phyloP scores from a whole-genome alignment of 2,113 vertebrate genomes.

The Condylura cristata region DNA sequence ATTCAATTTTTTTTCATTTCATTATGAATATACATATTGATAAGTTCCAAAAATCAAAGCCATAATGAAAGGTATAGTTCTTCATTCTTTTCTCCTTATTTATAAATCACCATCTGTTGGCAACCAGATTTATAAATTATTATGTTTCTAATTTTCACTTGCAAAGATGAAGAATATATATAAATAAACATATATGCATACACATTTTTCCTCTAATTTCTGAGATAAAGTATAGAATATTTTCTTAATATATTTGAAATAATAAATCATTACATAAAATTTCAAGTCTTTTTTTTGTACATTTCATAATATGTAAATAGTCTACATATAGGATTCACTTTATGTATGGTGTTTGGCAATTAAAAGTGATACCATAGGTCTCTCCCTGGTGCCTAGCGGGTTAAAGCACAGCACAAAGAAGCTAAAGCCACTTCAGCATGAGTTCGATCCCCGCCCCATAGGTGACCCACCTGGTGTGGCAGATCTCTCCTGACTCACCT shows the following conservation, averaged over 20 bases:
- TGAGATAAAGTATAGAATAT: background rate
- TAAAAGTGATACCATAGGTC: background rate
- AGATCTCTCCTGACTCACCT: too few relatives aligned
- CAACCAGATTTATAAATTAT: background rate
- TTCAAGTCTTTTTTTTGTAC: background rate
- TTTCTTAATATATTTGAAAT: background rate
- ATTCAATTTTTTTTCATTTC: background rate
- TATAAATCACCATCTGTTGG: background rate
- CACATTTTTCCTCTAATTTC: background rate
- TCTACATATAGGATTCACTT: background rate
- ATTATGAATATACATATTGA: background rate
- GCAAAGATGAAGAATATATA: background rate
- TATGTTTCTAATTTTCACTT: background rate
- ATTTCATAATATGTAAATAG: background rate
- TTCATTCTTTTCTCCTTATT: background rate
- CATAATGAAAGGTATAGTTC: background rate
- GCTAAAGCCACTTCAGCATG: too few relatives aligned
- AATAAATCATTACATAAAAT: background rate
- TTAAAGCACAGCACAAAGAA: too few relatives aligned
- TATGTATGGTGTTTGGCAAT: background rate
- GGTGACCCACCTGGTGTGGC: too few relatives aligned
- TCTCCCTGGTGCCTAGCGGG: too few relatives aligned
- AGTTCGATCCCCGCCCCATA: too few relatives aligned
- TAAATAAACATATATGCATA: background rate
- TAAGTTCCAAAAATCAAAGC: background rate